Evolutionary conservation across 2,113 vertebrate genomes (phyloP).

Genomic region (Rhizomys pruinosus): DNA sequence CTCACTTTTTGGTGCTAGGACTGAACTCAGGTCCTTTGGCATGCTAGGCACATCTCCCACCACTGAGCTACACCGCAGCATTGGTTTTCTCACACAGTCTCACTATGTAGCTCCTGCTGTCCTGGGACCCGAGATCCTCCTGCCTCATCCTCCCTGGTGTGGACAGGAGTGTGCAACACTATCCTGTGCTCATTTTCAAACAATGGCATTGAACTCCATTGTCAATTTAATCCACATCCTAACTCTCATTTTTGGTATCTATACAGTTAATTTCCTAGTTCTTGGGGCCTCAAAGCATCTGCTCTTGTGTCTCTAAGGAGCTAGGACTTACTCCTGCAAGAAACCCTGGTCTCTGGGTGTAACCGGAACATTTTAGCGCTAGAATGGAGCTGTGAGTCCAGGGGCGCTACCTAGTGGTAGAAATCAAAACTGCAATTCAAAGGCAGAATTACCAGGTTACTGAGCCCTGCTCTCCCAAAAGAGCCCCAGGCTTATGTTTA

Average conservation of each 20-base stretch:
- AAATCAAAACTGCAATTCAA: background rate
- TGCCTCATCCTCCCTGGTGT: background rate
- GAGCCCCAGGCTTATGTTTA: background rate
- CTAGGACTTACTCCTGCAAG: background rate
- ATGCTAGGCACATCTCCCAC: background rate
- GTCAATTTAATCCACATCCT: background rate
- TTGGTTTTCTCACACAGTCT: background rate
- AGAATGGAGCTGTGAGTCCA: background rate
- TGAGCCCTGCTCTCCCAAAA: background rate
- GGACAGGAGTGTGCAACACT: no score
- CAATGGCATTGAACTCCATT: background rate
- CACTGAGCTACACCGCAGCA: background rate
- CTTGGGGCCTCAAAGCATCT: background rate
- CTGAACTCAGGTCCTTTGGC: background rate
- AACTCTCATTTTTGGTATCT: background rate
- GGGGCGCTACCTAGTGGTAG: conserved; percentile 32
- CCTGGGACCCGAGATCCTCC: background rate
- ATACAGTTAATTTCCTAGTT: background rate
- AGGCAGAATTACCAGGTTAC: background rate
- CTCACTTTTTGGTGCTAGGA: background rate
- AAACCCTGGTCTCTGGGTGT: rapidly evolving
- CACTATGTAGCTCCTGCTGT: background rate
- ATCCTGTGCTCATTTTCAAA: background rate
- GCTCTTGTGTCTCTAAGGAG: background rate
- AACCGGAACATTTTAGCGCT: background rate